These are phyloP conservation scores for Colius striatus DNA, from an alignment of 2,113 vertebrate species.

Conservation along the genomic window DNA sequence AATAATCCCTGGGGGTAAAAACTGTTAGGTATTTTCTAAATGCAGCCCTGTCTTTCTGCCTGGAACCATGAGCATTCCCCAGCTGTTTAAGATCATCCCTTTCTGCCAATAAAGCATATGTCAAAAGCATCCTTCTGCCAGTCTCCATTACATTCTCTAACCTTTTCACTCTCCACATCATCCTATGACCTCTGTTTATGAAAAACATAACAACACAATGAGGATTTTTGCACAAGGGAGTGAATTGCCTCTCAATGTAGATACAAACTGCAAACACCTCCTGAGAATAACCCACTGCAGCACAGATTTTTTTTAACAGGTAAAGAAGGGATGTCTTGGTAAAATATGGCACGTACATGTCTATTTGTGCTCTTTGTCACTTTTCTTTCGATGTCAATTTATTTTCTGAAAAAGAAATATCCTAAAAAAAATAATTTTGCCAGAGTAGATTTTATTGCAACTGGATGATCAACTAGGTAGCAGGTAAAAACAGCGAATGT, in stretches of 20 bases:
- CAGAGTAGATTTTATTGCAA: background rate
- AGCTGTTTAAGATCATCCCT: background rate
- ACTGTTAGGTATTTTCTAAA: constrained; percentile 18
- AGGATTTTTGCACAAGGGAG: background rate
- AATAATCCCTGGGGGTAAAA: background rate
- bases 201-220: background rate
- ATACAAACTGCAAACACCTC: background rate
- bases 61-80: background rate
- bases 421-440: background rate
- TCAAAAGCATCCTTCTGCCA: background rate
- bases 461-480: background rate
- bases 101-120: background rate
- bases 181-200: background rate
- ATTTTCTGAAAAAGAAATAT: background rate
- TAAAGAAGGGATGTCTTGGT: rapidly evolving
- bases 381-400: background rate
- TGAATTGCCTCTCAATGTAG: background rate
- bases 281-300: background rate
- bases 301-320: background rate
- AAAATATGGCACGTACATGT: background rate
- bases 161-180: background rate
- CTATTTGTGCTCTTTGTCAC: background rate
- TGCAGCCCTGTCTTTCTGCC: background rate
- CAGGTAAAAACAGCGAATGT: background rate
- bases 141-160: background rate